Percentiles rank a stretch among this genome's conserved stretches.
Conservation (phyloP, 1,140 invertebrate genomes). For the Cyphomyrmex costatus region DNA sequence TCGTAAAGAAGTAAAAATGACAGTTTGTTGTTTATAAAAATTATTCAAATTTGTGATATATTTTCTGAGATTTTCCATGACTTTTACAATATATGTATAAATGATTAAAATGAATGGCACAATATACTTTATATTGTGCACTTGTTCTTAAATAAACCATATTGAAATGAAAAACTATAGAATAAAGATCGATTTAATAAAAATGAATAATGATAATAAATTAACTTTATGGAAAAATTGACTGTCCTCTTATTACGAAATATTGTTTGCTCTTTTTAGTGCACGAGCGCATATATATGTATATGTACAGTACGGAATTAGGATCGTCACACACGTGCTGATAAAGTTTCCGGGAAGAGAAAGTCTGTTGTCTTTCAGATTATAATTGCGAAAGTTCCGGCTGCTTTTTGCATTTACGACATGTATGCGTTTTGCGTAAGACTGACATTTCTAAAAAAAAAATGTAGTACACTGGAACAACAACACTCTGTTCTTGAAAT, state of each 20-base stretch:
- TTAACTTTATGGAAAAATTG: constrained; percentile 5
- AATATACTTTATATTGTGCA: no score
- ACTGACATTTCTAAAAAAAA: constrained; percentile 1
- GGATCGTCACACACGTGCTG: not conserved
- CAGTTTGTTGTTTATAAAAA: no score
- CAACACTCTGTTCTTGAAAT: not conserved
- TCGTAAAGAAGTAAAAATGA: no score
- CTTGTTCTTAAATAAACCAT: not conserved
- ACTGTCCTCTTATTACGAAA: not conserved
- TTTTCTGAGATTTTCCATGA: no score
- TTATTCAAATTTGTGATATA: no score
- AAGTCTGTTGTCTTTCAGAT: constrained; percentile 29
- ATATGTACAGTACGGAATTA: constrained; percentile 40
- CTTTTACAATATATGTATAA: no score
- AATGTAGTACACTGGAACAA: not conserved
- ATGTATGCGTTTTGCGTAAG: constrained; percentile 40
- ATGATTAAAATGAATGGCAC: no score
- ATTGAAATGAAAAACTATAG: not conserved
- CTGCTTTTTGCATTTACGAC: constrained; percentile 30
- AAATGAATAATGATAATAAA: not conserved
- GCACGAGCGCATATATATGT: constrained; percentile 25
- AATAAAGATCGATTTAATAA: not conserved
- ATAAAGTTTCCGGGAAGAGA: constrained; percentile 53
- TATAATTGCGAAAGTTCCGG: constrained; percentile 45
- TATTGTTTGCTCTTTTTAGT: not conserved